Evolutionary conservation across 2,888 invertebrate species (phyloP), one percentile per base, ranked within the genome.

Genomic region (Barypeithes pellucidus): DNA sequence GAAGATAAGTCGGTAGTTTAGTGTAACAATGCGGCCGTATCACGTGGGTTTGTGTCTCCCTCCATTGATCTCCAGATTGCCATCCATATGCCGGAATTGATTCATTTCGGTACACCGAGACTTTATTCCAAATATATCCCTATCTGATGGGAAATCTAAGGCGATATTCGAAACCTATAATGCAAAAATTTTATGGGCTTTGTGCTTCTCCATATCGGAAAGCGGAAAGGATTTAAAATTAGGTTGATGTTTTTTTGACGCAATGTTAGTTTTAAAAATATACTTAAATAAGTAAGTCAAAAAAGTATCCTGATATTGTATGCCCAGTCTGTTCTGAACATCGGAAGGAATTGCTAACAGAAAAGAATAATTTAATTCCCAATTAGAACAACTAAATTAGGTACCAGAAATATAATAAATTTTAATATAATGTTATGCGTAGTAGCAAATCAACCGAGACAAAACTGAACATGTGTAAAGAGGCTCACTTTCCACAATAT

Each of bases 1-100:
- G 68, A 41, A 84, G 85, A 85, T 85, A 85, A 85, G 84, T 80
- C 80, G 82, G 81, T 82, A 83, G 84, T 85, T 84, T 83, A 83
- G 84, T 82, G 82, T 84, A 85, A 85, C 85, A 85, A 85, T 85
- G 85, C 84, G 84, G 84, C 82, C 81, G 82, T 82, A 82, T 82
- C 83, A 75, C 70, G 73, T 75, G 81, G 79, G 80, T 80, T 79
- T 78, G 78, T 82, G 84, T 84, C 82, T 79, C 83, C 82, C 84
- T 82, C 80, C 84, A 84, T 84, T 85, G 84, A 83, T 83, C 84
- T 80, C 80, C 77, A 81, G 84, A 84, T 84, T 84, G 83, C 82
- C 79, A 82, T 83, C 81, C 82, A 81, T 83, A 81, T 81, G 81
- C 82, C 83, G 84, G 84, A 85, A 85, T 85, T 84, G 85, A 86